phyloP scores from a whole-genome alignment of 2,888 invertebrate genomes.

The Odontocerum albicorne region DNA sequence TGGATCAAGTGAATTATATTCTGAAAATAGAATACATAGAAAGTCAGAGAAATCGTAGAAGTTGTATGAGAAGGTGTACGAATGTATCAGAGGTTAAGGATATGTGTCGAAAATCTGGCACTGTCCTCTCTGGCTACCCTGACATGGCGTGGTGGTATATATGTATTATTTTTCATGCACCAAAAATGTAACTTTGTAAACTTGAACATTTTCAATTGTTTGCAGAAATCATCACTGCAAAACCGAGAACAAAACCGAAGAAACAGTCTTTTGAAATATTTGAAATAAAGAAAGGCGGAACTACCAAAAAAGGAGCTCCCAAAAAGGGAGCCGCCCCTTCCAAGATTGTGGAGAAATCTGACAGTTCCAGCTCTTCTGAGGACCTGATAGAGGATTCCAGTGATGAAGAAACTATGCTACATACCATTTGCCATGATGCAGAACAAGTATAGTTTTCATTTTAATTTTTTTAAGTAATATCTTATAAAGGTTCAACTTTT shows the following conservation, averaged over 20 bases:
- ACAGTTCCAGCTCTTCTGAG: neutral
- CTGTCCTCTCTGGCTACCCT: too few species aligned
- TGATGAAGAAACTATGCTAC: slow-evolving; percentile 46
- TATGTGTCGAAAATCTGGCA: too few species aligned
- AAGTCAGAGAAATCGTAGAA: too few species aligned
- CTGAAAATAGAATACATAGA: too few species aligned
- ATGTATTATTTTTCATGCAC: too few species aligned
- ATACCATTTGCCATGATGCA: slow-evolving; percentile 53
- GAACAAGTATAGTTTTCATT: slow-evolving; percentile 11
- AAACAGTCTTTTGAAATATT: slow-evolving; percentile 4
- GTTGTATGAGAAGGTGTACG: too few species aligned
- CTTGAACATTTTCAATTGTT: too few species aligned
- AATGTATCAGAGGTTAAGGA: too few species aligned
- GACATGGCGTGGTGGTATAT: too few species aligned
- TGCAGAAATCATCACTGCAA: slow-evolving; percentile 9
- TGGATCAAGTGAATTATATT: too few species aligned
- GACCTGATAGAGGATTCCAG: slow-evolving; percentile 13
- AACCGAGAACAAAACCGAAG: neutral
- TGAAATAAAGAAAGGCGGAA: slow-evolving; percentile 10
- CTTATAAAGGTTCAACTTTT: neutral
- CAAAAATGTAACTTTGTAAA: too few species aligned
- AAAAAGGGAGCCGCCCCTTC: neutral
- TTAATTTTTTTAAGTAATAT: neutral
- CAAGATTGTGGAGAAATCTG: neutral
- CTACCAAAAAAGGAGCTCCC: slow-evolving; percentile 6